Base-by-base conservation (phyloP, 2,888 invertebrate species). In the Drosophila siamana region DNA sequence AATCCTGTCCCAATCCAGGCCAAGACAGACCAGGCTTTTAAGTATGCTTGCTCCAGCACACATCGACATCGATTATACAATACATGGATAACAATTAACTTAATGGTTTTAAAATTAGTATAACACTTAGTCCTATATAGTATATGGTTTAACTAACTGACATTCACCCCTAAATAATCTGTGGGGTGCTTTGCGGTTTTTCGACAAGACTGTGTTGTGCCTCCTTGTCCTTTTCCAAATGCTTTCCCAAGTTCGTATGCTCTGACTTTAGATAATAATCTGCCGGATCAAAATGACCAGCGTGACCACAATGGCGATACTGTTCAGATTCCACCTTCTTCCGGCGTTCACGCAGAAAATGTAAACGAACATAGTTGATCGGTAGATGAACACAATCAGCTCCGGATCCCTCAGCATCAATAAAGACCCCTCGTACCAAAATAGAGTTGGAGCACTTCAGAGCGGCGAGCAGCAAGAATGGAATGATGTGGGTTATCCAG, bases 361-460 rank as follows among this genome's bases (percentile, higher is more conserved):
- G 96, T 11, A 96, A 92, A 75, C 96, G 93, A 26, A 97, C 94
- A 91, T 97, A 97, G 89, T 96, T 96, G 89, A 96, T 96, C 3
- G 97, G 96, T 91, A 97, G 96, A 52, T 96, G 95, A 1, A 97
- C 96, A 89, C 97, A 96, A 82, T 96, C 95, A 13, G 96, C 96
- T 0, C 95, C 95, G 0, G 95, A 95, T 80, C 97, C 97, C 84
- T 97, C 97, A 0, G 96, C 97, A 91, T 97, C 97, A 56, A 97
- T 96, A 92, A 96, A 97, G 1, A 97, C 97, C 0, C 97, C 98
- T 44, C 97, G 94, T 2, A 97, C 97, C 69, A 97, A 93, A 55
- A 97, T 94, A 0, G 97, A 96, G 92, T 98, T 97, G 80, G 97
- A 96, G 89, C 97, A 97, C 90, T 97, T 97, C 56, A 97, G 93